A percentile compares a stretch with the other conserved stretches of the same genome.
These are phyloP conservation scores for Fragum whitleyi DNA, from an alignment of 2,888 invertebrate species.

Conservation along the genomic window DNA sequence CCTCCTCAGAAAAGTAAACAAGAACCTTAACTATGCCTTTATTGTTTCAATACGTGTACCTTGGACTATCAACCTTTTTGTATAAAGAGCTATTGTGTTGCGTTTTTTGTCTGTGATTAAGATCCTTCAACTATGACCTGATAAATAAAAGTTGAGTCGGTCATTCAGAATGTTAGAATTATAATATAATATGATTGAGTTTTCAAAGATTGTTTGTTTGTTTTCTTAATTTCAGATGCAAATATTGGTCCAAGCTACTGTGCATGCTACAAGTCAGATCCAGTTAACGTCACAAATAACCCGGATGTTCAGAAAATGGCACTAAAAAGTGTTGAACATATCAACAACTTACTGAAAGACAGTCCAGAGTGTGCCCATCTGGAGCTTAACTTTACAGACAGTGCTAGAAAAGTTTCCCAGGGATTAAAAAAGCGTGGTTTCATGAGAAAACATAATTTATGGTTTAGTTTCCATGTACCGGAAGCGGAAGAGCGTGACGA, in stretches of 20 bases:
- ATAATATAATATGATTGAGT: no score
- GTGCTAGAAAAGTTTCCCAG: conserved; percentile 34
- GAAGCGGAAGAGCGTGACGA: conserved; percentile 86
- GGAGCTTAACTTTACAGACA: conserved; percentile 74
- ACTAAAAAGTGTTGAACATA: conserved; percentile 69
- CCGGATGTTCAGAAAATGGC: conserved; percentile 30
- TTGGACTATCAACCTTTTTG: no score
- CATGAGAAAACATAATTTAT: conserved; percentile 32
- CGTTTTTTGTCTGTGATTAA: no score
- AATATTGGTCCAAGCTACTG: conserved; percentile 98
- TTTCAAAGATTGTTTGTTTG: no score
- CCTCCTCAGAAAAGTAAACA: no score
- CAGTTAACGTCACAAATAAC: conserved; percentile 38
- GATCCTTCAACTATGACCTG: no score
- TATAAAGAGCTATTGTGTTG: no score
- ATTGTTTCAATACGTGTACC: no score
- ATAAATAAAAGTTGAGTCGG: no score
- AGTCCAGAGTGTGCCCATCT: conserved; percentile 88
- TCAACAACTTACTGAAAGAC: conserved; percentile 39
- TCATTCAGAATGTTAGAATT: no score
- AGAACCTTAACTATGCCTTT: no score
- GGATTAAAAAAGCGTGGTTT: conserved; percentile 24
- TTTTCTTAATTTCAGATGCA: conserved; percentile 89
- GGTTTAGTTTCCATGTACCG: conserved; percentile 88
- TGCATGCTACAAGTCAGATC: conserved; percentile 92